phyloP scores from a whole-genome alignment of 1,140 invertebrate species.

The Aricia agestis region DNA sequence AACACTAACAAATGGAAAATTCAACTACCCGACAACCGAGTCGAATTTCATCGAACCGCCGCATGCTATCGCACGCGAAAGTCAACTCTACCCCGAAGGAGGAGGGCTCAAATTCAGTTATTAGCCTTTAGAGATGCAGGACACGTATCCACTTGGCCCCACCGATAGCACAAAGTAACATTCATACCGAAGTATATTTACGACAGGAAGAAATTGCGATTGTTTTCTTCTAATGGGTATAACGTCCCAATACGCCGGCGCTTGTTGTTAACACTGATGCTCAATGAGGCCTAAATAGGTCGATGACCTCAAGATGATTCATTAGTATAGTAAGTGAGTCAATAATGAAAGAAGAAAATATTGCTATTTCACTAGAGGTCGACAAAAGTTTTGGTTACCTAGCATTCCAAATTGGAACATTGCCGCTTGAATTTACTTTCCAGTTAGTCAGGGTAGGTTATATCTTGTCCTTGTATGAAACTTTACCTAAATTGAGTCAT shows the following conservation, averaged over 20 bases:
- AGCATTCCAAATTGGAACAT: no score
- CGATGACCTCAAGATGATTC: neutral
- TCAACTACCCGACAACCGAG: slow-evolving; percentile 53
- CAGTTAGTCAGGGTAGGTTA: no score
- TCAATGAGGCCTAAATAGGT: neutral
- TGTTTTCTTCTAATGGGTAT: slow-evolving; percentile 71
- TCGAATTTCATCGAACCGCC: slow-evolving; percentile 51
- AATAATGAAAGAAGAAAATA: neutral
- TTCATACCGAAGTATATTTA: slow-evolving; percentile 70
- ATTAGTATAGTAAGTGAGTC: neutral
- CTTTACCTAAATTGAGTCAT: no score
- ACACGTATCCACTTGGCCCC: slow-evolving; percentile 70
- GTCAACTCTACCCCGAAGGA: neutral
- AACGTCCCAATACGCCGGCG: slow-evolving; percentile 62
- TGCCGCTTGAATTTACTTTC: no score
- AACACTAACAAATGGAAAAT: slow-evolving; percentile 70
- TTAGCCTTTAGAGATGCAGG: slow-evolving; percentile 36
- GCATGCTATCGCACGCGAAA: slow-evolving; percentile 13
- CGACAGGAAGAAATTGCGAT: slow-evolving; percentile 73
- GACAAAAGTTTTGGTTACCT: no score
- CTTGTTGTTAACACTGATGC: slow-evolving; percentile 9
- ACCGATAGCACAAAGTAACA: slow-evolving; percentile 64
- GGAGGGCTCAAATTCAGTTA: neutral
- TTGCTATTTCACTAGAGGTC: neutral
- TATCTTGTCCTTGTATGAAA: no score